phyloP scores from a whole-genome alignment of 92 coral and sea anemone species.

The Actinernus sp. region DNA sequence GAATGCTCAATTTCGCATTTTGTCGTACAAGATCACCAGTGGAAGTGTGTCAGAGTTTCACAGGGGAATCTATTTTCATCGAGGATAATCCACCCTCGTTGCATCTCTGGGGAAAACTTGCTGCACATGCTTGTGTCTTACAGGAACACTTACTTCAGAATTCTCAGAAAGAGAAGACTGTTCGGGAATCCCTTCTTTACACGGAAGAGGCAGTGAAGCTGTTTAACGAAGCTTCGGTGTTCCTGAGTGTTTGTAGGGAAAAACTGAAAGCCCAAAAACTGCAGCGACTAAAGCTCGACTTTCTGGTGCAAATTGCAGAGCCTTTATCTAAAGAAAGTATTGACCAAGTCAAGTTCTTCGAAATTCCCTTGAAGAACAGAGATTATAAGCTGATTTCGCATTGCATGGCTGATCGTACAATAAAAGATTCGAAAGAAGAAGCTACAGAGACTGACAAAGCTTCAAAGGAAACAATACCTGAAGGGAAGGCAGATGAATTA shows the following conservation, averaged over 20 bases:
- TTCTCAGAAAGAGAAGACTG: conserved; percentile 1
- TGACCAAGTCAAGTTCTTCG: conserved; percentile 27
- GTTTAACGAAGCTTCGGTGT: conserved; percentile 70
- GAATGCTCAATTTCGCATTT: conserved; percentile 68
- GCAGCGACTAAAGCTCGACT: conserved; percentile 47
- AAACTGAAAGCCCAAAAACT: conserved; percentile 65
- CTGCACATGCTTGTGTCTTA: conserved; percentile 57
- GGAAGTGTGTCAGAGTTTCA: conserved; percentile 58
- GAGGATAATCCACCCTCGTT: conserved; percentile 70
- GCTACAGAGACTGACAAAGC: no score
- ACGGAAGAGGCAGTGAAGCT: conserved; percentile 56
- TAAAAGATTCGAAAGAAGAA: no score
- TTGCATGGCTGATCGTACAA: conserved; percentile 77
- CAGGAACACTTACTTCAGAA: conserved; percentile 47
- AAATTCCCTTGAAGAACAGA: conserved; percentile 54
- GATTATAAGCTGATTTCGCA: conserved; percentile 61
- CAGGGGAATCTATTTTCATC: conserved; percentile 57
- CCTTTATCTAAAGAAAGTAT: conserved; percentile 5
- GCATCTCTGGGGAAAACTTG: conserved; percentile 74
- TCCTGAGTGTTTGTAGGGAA: conserved; percentile 66
- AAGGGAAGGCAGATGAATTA: conserved; percentile 42
- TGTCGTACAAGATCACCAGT: conserved; percentile 53
- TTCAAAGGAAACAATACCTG: background rate
- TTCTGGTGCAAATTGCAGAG: conserved; percentile 25
- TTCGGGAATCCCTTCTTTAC: conserved; percentile 21